These are phyloP conservation scores for Erebia ligea DNA, from an alignment of 2,888 invertebrate genomes.

Conservation along the genomic window DNA sequence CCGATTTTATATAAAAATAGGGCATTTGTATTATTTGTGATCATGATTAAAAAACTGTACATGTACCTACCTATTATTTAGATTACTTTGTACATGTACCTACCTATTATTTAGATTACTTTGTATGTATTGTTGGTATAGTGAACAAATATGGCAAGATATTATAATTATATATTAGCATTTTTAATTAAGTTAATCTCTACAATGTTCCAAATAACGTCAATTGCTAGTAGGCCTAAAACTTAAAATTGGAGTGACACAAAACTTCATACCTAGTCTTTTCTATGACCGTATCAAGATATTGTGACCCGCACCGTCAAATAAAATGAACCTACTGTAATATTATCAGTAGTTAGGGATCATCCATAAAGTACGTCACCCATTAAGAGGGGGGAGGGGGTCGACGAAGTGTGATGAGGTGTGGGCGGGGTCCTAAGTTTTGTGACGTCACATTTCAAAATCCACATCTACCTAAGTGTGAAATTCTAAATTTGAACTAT, in stretches of 20 bases:
- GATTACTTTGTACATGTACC: background rate
- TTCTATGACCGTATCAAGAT: background rate
- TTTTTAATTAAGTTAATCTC: background rate
- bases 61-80: background rate
- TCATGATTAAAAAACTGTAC: slow-evolving; percentile 1
- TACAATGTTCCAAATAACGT: background rate
- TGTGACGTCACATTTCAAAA: too few relatives aligned
- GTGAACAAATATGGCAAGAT: background rate
- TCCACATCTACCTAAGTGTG: too few relatives aligned
- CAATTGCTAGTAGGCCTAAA: slow-evolving; percentile 13
- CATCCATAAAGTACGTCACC: too few relatives aligned
- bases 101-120: slow-evolving; percentile 7
- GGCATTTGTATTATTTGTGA: slow-evolving; percentile 3
- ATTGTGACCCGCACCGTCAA: too few relatives aligned
- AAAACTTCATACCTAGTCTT: background rate
- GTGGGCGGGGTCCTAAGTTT: too few relatives aligned
- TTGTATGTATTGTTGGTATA: background rate
- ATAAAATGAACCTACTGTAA: too few relatives aligned
- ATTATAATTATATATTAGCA: background rate
- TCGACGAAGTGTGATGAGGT: too few relatives aligned
- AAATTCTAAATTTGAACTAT: too few relatives aligned
- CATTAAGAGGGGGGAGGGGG: too few relatives aligned
- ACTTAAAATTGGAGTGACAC: background rate
- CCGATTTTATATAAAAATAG: slow-evolving; percentile 19
- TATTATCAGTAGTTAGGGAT: too few relatives aligned